Evolutionary conservation across 1,140 invertebrate species (phyloP), one percentile per base, ranked within the genome.

Genomic region (Pinna nobilis): DNA sequence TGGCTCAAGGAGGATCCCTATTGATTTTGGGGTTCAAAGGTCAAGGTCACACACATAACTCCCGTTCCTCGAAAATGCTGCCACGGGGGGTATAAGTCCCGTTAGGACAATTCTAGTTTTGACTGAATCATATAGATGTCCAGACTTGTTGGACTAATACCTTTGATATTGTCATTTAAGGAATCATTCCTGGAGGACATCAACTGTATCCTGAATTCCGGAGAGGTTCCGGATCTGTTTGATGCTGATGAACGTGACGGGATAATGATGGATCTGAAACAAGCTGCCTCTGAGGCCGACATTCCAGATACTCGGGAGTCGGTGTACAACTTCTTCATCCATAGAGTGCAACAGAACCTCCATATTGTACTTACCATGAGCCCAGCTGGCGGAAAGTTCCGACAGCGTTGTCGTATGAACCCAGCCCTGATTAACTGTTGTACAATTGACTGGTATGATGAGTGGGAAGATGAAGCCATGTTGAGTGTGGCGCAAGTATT

Each of bases 401-500:
- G 93, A 91, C 93, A 88, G 57, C 76, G 87, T 6, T 89, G 88
- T 64, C 81, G 88, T 0, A 87, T 88, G 85, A 87, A 89, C 70
- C 88, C 88, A 7, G 85, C 88, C 6, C 80, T 89, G 23, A 87
- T 89, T 67, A 89, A 88, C 82, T 88, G 87, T 77, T 89, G 87
- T 75, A 89, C 88, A 11, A 89, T 89, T 44, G 88, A 89, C 76
- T 89, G 88, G 88, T 89, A 87, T 75, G 83, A 87, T 67, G 85
- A 88, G 25, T 89, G 88, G 88, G 81, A 82, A 2, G 78, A 85
- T 23, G 83, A 87, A 51, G 86, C 88, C 70, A 88, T 89, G 88
- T 87, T 94, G 1, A 95, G 94, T 2, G 95, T 96, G 1, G 95
- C 88, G 18, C 67, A 86, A 23, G 82, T 86, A 13, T 88, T 87